A percentile compares a stretch with the other conserved stretches of the same genome.
phyloP scores from a whole-genome alignment of 2,888 invertebrate genomes.

The Galerucella pusilla region DNA sequence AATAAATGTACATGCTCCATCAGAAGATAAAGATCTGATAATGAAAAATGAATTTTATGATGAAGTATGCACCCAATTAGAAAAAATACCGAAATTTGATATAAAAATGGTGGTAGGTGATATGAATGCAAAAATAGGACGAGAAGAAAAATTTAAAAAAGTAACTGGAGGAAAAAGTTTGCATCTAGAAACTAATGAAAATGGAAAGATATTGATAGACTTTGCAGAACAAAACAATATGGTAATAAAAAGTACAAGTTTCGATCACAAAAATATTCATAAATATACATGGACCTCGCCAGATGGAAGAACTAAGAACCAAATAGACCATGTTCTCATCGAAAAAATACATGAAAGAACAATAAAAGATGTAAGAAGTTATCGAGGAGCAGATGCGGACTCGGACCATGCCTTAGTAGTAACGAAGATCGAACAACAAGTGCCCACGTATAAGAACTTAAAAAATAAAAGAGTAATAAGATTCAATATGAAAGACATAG shows the following conservation, averaged over 20 bases:
- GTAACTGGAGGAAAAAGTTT: no score
- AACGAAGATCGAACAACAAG: not conserved
- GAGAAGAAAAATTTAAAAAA: no score
- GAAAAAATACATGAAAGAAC: slow-evolving; percentile 23
- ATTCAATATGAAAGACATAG: slow-evolving; percentile 3
- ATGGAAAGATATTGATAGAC: no score
- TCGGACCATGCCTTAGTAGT: slow-evolving; percentile 26
- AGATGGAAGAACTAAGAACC: slow-evolving; percentile 26
- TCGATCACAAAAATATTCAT: slow-evolving; percentile 33
- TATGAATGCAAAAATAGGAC: no score
- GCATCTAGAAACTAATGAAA: no score
- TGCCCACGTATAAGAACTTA: not conserved
- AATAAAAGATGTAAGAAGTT: slow-evolving; percentile 27
- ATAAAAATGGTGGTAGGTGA: no score
- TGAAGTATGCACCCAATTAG: no score
- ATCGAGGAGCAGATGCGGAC: slow-evolving; percentile 30
- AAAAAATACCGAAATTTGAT: no score
- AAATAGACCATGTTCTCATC: slow-evolving; percentile 33
- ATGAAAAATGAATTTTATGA: no score
- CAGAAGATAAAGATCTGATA: no score
- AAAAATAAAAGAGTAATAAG: slow-evolving; percentile 4
- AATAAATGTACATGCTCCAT: no score
- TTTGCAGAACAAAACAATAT: no score
- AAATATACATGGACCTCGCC: slow-evolving; percentile 34
- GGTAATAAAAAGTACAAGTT: slow-evolving; percentile 9